A percentile compares a stretch with the other conserved stretches of the same genome.
Conservation (phyloP, 2,888 invertebrate species). For the Nebria salina region DNA sequence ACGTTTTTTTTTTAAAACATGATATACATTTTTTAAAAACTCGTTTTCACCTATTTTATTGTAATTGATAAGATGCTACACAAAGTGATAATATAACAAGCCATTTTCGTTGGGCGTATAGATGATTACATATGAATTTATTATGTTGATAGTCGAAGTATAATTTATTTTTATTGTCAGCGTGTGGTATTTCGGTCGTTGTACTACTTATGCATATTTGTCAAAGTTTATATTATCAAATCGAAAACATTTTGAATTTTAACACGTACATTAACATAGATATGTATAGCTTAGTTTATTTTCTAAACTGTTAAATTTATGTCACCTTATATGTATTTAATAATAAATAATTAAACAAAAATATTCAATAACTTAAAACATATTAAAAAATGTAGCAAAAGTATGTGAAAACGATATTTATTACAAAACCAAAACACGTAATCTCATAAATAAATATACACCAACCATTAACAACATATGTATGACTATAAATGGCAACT, state of each 20-base stretch:
- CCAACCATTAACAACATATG: neutral
- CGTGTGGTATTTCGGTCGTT: neutral
- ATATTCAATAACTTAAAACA: neutral
- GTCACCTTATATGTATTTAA: neutral
- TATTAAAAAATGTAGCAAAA: neutral
- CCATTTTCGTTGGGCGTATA: neutral
- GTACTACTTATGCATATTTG: constrained; percentile 1
- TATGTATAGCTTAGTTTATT: neutral
- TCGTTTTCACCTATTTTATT: no score
- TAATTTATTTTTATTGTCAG: neutral
- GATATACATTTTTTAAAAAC: no score
- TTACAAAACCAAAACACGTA: constrained; percentile 13
- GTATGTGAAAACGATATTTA: neutral
- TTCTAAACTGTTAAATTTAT: neutral
- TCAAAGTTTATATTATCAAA: neutral
- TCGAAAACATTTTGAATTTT: neutral
- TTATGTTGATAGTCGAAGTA: neutral
- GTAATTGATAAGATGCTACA: no score
- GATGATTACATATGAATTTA: neutral
- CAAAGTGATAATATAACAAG: neutral
- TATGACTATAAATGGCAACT: constrained; percentile 7
- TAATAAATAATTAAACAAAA: no score
- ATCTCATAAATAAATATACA: constrained; percentile 14
- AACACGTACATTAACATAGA: neutral
- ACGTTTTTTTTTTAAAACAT: neutral